Percentiles rank a stretch among this genome's conserved stretches.
Conservation (phyloP, 1,140 invertebrate species). For the Hylaeus anthracinus region DNA sequence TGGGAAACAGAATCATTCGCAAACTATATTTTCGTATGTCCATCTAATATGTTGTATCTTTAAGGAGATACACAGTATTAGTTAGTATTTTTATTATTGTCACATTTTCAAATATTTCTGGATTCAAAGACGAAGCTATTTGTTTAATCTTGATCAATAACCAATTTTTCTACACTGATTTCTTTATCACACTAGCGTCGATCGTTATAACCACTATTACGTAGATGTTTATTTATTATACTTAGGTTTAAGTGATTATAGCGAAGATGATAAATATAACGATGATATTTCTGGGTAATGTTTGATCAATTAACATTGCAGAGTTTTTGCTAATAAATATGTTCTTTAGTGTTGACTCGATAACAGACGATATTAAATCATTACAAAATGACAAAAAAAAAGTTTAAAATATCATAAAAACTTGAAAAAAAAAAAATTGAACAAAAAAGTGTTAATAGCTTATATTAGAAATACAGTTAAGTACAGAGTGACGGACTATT, state of each 20-base stretch:
- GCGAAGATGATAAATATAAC: background rate
- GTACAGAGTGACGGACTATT: conserved; percentile 57
- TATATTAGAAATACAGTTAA: conserved; percentile 64
- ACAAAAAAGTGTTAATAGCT: conserved; percentile 66
- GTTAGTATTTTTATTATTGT: background rate
- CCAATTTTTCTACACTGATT: no score
- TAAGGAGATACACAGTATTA: background rate
- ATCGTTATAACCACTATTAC: conserved; percentile 21
- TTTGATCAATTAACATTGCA: conserved; percentile 72
- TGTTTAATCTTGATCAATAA: background rate
- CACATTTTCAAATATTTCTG: conserved; percentile 6
- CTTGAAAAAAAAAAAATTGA: conserved; percentile 48
- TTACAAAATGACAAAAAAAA: conserved; percentile 53
- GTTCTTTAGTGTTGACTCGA: conserved; percentile 74
- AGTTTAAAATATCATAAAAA: conserved; percentile 48
- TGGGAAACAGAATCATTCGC: background rate
- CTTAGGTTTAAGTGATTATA: conserved; percentile 42
- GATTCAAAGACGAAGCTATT: background rate
- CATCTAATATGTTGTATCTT: background rate
- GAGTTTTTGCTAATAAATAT: conserved; percentile 72
- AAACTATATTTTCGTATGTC: background rate
- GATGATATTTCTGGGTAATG: conserved; percentile 39
- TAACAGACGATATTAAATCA: conserved; percentile 66
- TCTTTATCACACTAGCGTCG: background rate
- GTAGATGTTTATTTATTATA: conserved; percentile 36